Evolutionary conservation across 35 echinoderm and acorn worm genomes (phyloP), one percentile per base, ranked within the genome.

Genomic region (Ophiothrix spiculata): DNA sequence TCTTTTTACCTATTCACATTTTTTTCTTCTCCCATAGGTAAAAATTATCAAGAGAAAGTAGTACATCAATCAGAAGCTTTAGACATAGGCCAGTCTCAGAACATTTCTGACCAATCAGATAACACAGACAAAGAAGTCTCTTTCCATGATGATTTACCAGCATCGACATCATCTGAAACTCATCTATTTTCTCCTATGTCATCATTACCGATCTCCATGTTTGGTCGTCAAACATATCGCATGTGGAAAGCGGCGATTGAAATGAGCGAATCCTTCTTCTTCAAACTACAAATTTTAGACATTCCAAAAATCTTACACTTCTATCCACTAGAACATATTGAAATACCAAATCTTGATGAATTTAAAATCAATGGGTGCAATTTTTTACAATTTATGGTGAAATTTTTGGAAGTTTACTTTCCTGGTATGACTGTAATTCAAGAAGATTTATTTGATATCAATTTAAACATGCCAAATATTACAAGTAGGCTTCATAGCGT

Each of bases 181-280:
- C 28, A 33, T 16, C 40, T 90, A 28, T 90, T 86, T 74, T 37
- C 13, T 1, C 84, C 79, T 32, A 32, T 89, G 0, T 39, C 41
- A 23, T 49, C 74, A 38, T 37, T 40, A 0, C 86, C 85, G 17
- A 83, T 90, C 35, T 86, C 91, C 35, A 83, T 85, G 74, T 79
- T 54, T 74, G 95, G 89, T 37, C 54, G 95, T 39, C 95, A 98
- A 74, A 94, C 95, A 0, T 98, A 93, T 75, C 80, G 76, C 63
- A 93, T 93, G 91, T 98, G 95, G 95, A 90, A 93, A 73, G 91
- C 88, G 4, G 77, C 77, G 45, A 40, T 91, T 19, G 85, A 86
- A 79, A 39, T 98, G 25, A 75, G 78, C 12, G 84, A 54, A 2
- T 75, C 40, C 23, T 80, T 79, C 75, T 84, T 93, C 37, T 39